Percentiles rank a stretch among this genome's conserved stretches.
Evolutionary conservation across 2,888 invertebrate genomes (phyloP).

Genomic region (Cheiracanthium punctorium): DNA sequence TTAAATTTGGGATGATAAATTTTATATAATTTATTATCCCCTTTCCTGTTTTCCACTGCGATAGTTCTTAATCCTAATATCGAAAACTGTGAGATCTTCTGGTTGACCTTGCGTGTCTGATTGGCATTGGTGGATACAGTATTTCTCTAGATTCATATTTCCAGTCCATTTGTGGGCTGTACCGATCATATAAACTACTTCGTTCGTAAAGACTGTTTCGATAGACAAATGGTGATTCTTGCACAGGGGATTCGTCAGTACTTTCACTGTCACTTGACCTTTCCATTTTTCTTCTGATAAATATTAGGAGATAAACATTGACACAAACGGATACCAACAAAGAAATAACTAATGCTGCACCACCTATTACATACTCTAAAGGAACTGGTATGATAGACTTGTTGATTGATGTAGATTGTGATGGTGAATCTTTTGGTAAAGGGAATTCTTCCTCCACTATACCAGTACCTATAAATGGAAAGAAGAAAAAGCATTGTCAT

Average conservation of each 20-base stretch:
- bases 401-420: background rate
- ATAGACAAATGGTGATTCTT: constrained; percentile 26
- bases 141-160: constrained; percentile 63
- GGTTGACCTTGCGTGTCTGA: constrained; percentile 43
- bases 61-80: constrained; percentile 35
- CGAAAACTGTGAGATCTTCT: constrained; percentile 63
- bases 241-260: constrained; percentile 14
- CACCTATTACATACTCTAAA: constrained; percentile 58
- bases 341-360: constrained; percentile 44
- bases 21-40: too few relatives aligned
- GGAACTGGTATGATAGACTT: background rate
- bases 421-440: constrained; percentile 28
- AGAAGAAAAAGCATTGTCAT: too few relatives aligned
- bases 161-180: constrained; percentile 50
- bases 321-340: constrained; percentile 56
- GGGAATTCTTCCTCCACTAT: constrained; percentile 53
- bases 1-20: too few relatives aligned
- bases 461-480: constrained; percentile 37
- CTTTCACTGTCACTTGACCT: constrained; percentile 34
- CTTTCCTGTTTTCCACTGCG: too few relatives aligned
- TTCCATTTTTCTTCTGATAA: constrained; percentile 34
- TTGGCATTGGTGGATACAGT: constrained; percentile 66
- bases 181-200: constrained; percentile 43
- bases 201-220: constrained; percentile 17
- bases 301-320: constrained; percentile 49